Evolutionary conservation across 1,140 invertebrate genomes (phyloP).

Genomic region (Bemisia tabaci): DNA sequence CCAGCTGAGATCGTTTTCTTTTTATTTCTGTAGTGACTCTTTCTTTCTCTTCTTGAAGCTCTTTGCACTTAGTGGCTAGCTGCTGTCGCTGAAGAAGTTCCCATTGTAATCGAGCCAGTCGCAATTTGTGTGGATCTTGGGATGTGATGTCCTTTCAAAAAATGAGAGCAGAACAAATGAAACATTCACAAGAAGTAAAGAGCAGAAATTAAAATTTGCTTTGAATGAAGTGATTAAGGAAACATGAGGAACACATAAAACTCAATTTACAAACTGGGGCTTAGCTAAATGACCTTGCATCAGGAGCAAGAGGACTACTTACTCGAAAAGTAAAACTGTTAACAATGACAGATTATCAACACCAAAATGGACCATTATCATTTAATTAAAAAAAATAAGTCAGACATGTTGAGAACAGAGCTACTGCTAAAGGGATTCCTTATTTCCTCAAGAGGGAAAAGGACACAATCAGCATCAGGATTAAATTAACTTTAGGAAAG

Average conservation of each 20-base stretch:
- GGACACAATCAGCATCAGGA: too few relatives aligned
- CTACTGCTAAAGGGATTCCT: too few relatives aligned
- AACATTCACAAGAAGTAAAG: neutral
- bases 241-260: neutral
- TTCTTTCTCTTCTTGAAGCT: slow-evolving; percentile 62
- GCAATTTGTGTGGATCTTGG: slow-evolving; percentile 59
- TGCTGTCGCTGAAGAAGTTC: slow-evolving; percentile 81
- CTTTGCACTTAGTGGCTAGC: slow-evolving; percentile 57
- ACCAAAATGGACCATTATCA: too few relatives aligned
- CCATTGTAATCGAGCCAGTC: slow-evolving; percentile 78
- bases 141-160: slow-evolving; percentile 46
- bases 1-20: slow-evolving; percentile 62
- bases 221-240: neutral
- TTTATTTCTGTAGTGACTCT: slow-evolving; percentile 58
- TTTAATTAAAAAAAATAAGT: too few relatives aligned
- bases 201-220: neutral
- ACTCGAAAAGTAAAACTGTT: too few relatives aligned
- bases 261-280: neutral
- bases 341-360: too few relatives aligned
- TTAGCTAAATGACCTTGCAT: too few relatives aligned
- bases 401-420: too few relatives aligned
- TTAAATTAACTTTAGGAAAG: too few relatives aligned
- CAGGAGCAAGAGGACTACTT: too few relatives aligned
- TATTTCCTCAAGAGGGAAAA: too few relatives aligned
- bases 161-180: slow-evolving; percentile 5